These are phyloP conservation scores for Rhabdornis inornatus DNA, from an alignment of 2,113 vertebrate species.

Conservation along the genomic window DNA sequence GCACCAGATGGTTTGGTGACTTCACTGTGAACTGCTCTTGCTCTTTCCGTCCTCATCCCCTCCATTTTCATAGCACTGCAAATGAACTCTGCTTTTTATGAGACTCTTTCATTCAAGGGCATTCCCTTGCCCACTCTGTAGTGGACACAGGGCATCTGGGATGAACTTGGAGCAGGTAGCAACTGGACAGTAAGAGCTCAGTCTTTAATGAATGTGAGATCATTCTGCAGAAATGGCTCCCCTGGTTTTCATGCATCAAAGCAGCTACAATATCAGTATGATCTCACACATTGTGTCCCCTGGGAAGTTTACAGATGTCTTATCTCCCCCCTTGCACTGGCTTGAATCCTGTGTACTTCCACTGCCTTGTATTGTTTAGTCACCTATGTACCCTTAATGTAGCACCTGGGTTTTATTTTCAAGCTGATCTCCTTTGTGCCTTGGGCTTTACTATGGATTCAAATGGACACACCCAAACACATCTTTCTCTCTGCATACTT, in stretches of 20 bases:
- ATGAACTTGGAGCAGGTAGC: conserved; percentile 6
- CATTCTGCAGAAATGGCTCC: conserved; percentile 24
- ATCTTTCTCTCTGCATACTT: not conserved
- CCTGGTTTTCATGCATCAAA: conserved; percentile 27
- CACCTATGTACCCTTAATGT: not conserved
- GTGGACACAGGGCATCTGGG: not conserved
- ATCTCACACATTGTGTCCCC: conserved; percentile 43
- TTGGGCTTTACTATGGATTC: not conserved
- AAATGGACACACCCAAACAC: not conserved
- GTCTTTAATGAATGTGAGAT: not conserved
- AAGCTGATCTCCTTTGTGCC: not conserved
- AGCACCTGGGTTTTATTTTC: conserved; percentile 27
- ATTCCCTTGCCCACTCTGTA: not conserved
- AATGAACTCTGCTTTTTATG: not conserved
- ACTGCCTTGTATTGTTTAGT: not conserved
- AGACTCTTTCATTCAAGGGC: not conserved
- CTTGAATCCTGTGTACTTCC: conserved; percentile 53
- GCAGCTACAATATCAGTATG: conserved; percentile 38
- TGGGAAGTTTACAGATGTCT: conserved; percentile 26
- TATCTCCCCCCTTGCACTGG: conserved; percentile 23
- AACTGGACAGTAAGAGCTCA: not conserved
- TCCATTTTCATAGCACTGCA: not conserved
- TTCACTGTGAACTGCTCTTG: not conserved
- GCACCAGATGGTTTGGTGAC: not conserved
- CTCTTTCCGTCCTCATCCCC: not conserved